Evolutionary conservation across 2,113 vertebrate species (phyloP).

Genomic region (mouse (Mus musculus)): GRCm39 chr12:26475501-26476000

Average conservation of each 20-base stretch:
- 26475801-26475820: not conserved
- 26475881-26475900: not conserved
- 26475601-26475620: too few relatives aligned
- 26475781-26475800: not conserved
- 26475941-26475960: not conserved
- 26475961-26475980: not conserved
- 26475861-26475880: not conserved
- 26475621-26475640: too few relatives aligned
- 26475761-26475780: not conserved
- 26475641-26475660: too few relatives aligned
- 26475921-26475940: fast-evolving
- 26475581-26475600: too few relatives aligned
- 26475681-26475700: too few relatives aligned
- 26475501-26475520: too few relatives aligned
- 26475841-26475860: not conserved
- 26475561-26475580: too few relatives aligned
- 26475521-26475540: too few relatives aligned
- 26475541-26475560: too few relatives aligned
- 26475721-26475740: not conserved
- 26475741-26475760: not conserved
- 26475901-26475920: not conserved
- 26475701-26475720: too few relatives aligned
- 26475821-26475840: not conserved
- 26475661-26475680: too few relatives aligned
- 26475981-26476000: fast-evolving